Percentiles rank a stretch among this genome's conserved stretches.
These are phyloP conservation scores for Vanessa atalanta DNA, from an alignment of 1,140 invertebrate genomes.

Conservation along the genomic window DNA sequence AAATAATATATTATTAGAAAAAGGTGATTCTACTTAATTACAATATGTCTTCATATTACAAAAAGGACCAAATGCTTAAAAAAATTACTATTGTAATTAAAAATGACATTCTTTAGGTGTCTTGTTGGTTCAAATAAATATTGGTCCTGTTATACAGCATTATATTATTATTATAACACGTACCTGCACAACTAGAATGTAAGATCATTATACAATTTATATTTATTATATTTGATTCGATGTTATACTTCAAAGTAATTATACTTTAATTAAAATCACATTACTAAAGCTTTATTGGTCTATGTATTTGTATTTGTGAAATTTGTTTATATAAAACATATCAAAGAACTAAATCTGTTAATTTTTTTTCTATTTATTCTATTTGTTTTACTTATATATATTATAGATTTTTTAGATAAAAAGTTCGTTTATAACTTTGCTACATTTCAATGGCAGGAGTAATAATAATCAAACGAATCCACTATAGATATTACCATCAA, in stretches of 20 bases:
- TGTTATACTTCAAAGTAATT: too few relatives aligned
- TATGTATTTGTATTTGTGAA: not conserved
- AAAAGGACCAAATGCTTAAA: not conserved
- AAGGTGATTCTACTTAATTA: conserved; percentile 22
- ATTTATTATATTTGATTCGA: too few relatives aligned
- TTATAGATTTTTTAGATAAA: too few relatives aligned
- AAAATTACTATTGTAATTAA: not conserved
- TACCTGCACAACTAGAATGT: not conserved
- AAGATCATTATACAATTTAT: not conserved
- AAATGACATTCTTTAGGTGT: not conserved
- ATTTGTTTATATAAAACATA: not conserved
- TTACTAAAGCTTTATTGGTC: not conserved
- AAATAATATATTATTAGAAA: not conserved
- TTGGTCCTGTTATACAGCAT: not conserved
- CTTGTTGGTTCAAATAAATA: not conserved
- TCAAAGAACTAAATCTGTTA: not conserved
- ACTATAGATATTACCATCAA: too few relatives aligned
- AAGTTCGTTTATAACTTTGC: too few relatives aligned
- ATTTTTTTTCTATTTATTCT: too few relatives aligned
- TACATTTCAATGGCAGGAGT: too few relatives aligned
- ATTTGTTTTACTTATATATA: too few relatives aligned
- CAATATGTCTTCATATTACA: conserved; percentile 4
- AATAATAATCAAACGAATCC: too few relatives aligned
- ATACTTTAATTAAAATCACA: not conserved
- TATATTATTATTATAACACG: conserved; percentile 2